These are phyloP conservation scores for Stichopus chloronotus DNA, from an alignment of 35 echinoderm and acorn worm species.

Conservation along the genomic window DNA sequence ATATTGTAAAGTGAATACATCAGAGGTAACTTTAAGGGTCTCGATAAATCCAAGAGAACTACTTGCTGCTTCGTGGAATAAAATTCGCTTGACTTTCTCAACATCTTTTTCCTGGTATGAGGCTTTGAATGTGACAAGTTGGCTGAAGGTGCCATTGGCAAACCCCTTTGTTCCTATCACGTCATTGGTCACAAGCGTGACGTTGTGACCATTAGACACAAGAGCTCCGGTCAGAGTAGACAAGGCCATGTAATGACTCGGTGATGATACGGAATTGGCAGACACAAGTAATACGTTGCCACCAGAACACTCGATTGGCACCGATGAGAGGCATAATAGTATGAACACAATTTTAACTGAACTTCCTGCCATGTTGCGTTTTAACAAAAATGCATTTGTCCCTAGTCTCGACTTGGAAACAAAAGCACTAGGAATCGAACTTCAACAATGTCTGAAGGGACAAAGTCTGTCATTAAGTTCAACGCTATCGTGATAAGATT, in stretches of 20 bases:
- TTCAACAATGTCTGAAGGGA: no score
- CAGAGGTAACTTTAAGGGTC: not conserved
- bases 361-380: not conserved
- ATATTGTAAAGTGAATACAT: not conserved
- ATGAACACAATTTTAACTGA: not conserved
- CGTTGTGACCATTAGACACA: conserved; percentile 20
- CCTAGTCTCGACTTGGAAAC: no score
- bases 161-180: not conserved
- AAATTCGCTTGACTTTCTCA: not conserved
- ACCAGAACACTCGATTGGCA: not conserved
- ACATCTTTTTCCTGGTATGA: not conserved
- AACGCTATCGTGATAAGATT: no score
- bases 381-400: no score
- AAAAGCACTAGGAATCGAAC: no score
- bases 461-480: no score
- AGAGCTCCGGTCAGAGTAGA: not conserved
- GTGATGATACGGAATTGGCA: not conserved
- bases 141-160: conserved; percentile 23
- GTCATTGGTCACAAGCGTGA: conserved; percentile 7
- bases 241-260: not conserved
- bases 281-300: not conserved
- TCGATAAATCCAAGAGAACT: not conserved
- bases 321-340: not conserved
- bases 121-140: not conserved
- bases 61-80: not conserved